Evolutionary conservation across 37 sponge, comb jelly and placozoan species (phyloP), one percentile per base, ranked within the genome.

Genomic region (Dysidea cf. avara): DNA sequence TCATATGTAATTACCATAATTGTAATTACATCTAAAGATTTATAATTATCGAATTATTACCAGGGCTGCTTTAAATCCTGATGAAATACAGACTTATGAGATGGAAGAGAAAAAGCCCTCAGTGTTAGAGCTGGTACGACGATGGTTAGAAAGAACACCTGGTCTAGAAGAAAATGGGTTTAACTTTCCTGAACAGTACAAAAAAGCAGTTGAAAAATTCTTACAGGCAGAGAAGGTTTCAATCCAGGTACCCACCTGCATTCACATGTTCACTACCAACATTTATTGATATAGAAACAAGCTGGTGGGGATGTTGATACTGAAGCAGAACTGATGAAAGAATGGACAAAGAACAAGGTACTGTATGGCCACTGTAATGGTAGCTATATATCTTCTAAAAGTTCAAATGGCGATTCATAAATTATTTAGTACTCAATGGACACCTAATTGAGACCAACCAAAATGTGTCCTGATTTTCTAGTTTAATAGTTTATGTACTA

Each of bases 91-190:
- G 46, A 43, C 7, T 9, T 9, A 12, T 43, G 7, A 43, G 5
- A 43, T 9, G 9, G 46, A 43, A 9, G 46, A 43, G 46, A 43
- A 43, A 12, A 43, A 43, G 9, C 46, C 46, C 5, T 12, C 46
- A 12, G 46, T 43, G 9, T 43, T 43, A 9, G 46, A 9, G 9
- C 46, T 43, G 28, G 29, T 83, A 12, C 68, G 81, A 74, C n/a
- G 29, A 22, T 85, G 86, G 86, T 59, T 85, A 36, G 73, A 68
- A 47, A 50, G 86, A 21, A 85, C 86, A 28, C 86, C 86, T 0
- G 86, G 86, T 26, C 59, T 85, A 37, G 86, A 79, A 21, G 68
- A 72, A 31, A 60, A 60, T 61, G 75, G 75, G 20, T 81, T 81
- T 39, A 62, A 72, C 66, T 85, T 85, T 38, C 61, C 39, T 36